Base-by-base conservation (phyloP, 2,797 vertebrate species). In the Zalophus californianus region DNA sequence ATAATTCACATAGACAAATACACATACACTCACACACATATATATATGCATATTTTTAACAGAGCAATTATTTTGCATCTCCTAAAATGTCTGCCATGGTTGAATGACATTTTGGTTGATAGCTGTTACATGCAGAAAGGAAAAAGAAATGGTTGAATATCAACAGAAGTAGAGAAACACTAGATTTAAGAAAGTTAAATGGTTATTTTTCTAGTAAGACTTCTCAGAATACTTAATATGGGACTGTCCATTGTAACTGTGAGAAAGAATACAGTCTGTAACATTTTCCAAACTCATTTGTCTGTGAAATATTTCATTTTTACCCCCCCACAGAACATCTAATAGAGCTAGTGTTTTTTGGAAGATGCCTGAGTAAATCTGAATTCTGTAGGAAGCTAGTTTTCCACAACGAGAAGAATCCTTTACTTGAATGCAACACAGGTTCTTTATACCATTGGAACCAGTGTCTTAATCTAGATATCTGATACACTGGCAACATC, bases 281-380 rank as follows among this genome's bases (percentile, higher is more conserved):
- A 6, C n/a, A 60, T 66, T 66, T 78, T 68, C 18, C 73, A 32
- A 75, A 15, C 7, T 35, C 10, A 18, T 11, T 48, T 90, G 29
- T 44, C 72, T 50, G 1, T 23, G 41, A 16, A 50, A 68, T 0
- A 13, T 23, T 70, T 20, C 16, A 32, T 3, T 18, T 32, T 9
- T 8, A 18, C 2, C 27, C 0, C 0, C 23, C 8, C 15, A 9
- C 14, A 14, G 52, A 52, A 1, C 2, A 35, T n/a, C 12, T 32
- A 23, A 3, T 16, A 75, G 32, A 38, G 14, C 10, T 70, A 18
- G 27, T 62, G 20, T 32, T 84, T 32, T 23, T 21, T 83, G 13
- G 54, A 68, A 35, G 29, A 18, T 13, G 9, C 7, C 48, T 35
- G 21, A 68, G 25, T 73, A 44, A 48, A 44, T 13, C n/a, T 68